A percentile compares a stretch with the other conserved stretches of the same genome.
phyloP scores from a whole-genome alignment of 1,140 invertebrate species.

The Sitodiplosis mosellana region DNA sequence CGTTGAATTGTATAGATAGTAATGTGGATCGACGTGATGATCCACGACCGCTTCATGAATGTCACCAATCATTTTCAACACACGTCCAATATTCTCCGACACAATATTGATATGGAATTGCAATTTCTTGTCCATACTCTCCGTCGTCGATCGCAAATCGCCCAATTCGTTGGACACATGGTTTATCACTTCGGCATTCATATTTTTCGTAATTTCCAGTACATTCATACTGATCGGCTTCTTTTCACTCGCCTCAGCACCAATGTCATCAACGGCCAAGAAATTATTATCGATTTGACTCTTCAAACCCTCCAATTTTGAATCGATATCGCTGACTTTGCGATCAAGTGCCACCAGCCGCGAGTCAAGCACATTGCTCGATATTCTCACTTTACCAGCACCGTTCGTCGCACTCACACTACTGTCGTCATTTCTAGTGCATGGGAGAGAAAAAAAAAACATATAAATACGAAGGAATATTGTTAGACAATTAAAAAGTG shows the following conservation, averaged over 20 bases:
- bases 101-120: conserved; percentile 70
- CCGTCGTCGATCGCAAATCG: conserved; percentile 49
- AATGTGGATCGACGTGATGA: conserved; percentile 30
- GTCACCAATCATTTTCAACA: conserved; percentile 55
- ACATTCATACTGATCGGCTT: conserved; percentile 62
- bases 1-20: conserved; percentile 28
- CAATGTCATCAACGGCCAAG: conserved; percentile 57
- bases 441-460: conserved; percentile 10
- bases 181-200: conserved; percentile 55
- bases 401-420: conserved; percentile 11
- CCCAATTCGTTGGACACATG: conserved; percentile 57
- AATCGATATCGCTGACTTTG: conserved; percentile 63
- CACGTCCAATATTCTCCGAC: conserved; percentile 57
- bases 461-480: too few relatives aligned
- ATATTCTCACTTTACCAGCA: conserved; percentile 6
- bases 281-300: conserved; percentile 67
- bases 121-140: conserved; percentile 58
- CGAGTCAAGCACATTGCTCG: conserved; percentile 31
- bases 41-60: conserved; percentile 64
- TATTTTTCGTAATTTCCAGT: conserved; percentile 56
- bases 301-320: conserved; percentile 55
- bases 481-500: too few relatives aligned
- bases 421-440: conserved; percentile 2
- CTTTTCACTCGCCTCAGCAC: conserved; percentile 67
- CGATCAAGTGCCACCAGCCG: conserved; percentile 50